A percentile compares a stretch with the other conserved stretches of the same genome.
Conservation (phyloP, 2,888 invertebrate species). For the Pecten maximus region DNA sequence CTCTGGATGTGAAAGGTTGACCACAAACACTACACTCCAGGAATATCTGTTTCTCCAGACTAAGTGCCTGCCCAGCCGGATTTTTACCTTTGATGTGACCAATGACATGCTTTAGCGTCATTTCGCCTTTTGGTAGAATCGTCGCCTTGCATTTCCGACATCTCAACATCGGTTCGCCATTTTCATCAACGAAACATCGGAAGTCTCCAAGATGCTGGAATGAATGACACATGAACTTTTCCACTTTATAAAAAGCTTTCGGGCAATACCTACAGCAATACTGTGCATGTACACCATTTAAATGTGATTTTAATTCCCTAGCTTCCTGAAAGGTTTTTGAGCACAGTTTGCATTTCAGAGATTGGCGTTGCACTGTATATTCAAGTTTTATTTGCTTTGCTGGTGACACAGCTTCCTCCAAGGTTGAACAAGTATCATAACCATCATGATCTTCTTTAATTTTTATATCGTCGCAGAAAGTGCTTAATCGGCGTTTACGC, state of each 20-base stretch:
- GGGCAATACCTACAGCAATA: conserved; percentile 6
- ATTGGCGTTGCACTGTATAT: neutral
- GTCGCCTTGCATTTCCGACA: neutral
- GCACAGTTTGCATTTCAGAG: neutral
- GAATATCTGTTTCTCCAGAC: neutral
- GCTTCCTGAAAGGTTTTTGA: neutral
- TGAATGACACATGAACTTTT: conserved; percentile 27
- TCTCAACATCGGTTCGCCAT: neutral
- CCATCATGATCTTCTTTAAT: neutral
- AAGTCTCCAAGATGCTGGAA: neutral
- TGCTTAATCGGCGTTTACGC: neutral
- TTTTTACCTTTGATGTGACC: neutral
- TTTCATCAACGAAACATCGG: neutral
- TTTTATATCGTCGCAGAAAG: neutral
- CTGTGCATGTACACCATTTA: neutral
- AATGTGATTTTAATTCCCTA: conserved; percentile 6
- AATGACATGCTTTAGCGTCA: neutral
- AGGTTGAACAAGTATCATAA: neutral
- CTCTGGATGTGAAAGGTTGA: conserved; percentile 45
- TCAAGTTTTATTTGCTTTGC: neutral
- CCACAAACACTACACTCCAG: conserved; percentile 51
- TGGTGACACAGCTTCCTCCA: neutral
- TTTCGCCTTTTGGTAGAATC: neutral
- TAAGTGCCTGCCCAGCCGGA: neutral
- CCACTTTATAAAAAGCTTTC: neutral